Conservation (phyloP, 2,888 invertebrate species). For the Ophion obscuratus region DNA sequence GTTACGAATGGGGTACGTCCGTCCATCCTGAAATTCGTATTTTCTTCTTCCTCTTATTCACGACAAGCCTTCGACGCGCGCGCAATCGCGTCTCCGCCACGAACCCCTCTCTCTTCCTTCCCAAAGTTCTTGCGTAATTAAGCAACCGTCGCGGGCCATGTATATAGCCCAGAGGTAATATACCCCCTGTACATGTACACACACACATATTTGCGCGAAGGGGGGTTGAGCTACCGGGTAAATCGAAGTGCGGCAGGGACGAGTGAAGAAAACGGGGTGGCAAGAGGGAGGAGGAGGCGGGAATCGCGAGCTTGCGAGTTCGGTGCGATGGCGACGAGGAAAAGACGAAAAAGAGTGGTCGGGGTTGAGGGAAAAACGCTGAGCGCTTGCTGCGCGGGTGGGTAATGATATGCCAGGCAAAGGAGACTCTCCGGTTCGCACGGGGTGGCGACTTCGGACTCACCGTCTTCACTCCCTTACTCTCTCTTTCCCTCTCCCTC, state of each 20-base stretch:
- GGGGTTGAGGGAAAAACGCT: slow-evolving; percentile 56
- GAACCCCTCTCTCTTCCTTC: slow-evolving; percentile 50
- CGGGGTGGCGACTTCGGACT: slow-evolving; percentile 58
- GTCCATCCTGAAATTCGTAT: slow-evolving; percentile 57
- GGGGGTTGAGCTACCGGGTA: slow-evolving; percentile 70
- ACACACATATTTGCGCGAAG: slow-evolving; percentile 9
- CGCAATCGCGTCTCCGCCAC: slow-evolving; percentile 53
- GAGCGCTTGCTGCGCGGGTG: slow-evolving; percentile 61
- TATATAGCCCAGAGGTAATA: slow-evolving; percentile 74
- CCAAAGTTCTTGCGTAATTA: slow-evolving; percentile 86
- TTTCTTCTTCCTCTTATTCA: slow-evolving; percentile 44
- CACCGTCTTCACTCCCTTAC: not conserved
- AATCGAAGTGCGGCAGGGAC: slow-evolving; percentile 77
- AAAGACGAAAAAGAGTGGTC: slow-evolving; percentile 51
- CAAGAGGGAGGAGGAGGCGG: slow-evolving; percentile 77
- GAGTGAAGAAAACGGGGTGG: slow-evolving; percentile 71
- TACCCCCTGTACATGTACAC: slow-evolving; percentile 45
- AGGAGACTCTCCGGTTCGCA: slow-evolving; percentile 60
- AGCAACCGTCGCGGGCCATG: slow-evolving; percentile 75
- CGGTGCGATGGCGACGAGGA: slow-evolving; percentile 59
- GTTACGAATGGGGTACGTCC: slow-evolving; percentile 56
- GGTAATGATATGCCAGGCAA: slow-evolving; percentile 79
- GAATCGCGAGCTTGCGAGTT: slow-evolving; percentile 57
- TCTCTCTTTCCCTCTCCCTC: slow-evolving; percentile 26
- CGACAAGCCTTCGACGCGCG: slow-evolving; percentile 36